Evolutionary conservation across 2,797 vertebrate species (phyloP), one percentile per base, ranked within the genome.

Genomic region (Eleutherodactylus coqui): DNA sequence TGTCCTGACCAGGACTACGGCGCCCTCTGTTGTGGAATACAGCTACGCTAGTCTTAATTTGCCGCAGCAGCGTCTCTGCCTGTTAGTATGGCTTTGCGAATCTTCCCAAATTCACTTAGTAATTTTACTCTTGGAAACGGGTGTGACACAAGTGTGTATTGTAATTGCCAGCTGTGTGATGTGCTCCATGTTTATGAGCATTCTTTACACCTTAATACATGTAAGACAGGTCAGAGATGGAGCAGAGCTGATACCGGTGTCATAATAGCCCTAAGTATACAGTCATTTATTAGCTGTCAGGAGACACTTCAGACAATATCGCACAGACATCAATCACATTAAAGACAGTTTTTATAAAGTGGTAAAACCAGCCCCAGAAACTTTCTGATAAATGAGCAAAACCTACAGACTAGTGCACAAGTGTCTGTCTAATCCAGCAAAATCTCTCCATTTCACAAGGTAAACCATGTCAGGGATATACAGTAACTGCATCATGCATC

Each of bases 221-320:
- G 19, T 24, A 41, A 19, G 67, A 24, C 36, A 21, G 62, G 67
- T 70, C 67, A 41, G 67, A 70, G 64, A 5, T 1, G 32, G 32
- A 4, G 13, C 62, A 17, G 34, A 36, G 34, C 36, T 41, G 8
- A 36, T 70, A 36, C 21, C 64, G 38, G 32, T 38, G 67, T 70
- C 10, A 11, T 36, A 41, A 24, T 36, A 41, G 34, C 41, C 67
- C 2, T 70, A 70, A 70, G 36, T 24, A 70, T 41, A 24, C 5
- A 70, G 67, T 38, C 67, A 70, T 70, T 41, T 70, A 70, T 70
- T 24, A 70, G 38, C 67, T 41, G 36, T 70, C 32, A 36, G 64
- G 34, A 70, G 36, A 70, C 36, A 70, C 67, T 41, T 70, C 34
- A 70, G 19, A 70, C 34, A 38, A 70, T 24, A 41, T 70, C 67